Conservation (phyloP, 2,888 invertebrate genomes). For the Escarpia spicata region DNA sequence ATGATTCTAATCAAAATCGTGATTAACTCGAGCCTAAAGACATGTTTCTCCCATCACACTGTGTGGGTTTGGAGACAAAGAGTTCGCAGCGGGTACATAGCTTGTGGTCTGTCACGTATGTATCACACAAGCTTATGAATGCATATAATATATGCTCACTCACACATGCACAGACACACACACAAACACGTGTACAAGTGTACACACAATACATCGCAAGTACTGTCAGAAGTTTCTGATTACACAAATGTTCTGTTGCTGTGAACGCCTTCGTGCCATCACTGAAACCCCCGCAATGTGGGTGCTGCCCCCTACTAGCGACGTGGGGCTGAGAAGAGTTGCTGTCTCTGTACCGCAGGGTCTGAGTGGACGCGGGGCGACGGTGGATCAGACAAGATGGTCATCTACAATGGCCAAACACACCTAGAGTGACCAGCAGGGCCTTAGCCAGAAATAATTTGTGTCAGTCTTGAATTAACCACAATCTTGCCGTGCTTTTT, state of each 20-base stretch:
- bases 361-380: neutral
- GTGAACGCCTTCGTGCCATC: neutral
- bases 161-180: neutral
- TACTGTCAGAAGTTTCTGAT: neutral
- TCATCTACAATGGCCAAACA: neutral
- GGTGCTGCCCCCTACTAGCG: neutral
- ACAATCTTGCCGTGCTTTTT: too few relatives aligned
- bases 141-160: neutral
- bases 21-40: too few relatives aligned
- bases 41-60: too few relatives aligned
- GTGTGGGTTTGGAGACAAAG: too few relatives aligned
- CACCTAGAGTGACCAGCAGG: neutral
- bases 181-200: neutral
- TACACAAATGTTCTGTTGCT: neutral
- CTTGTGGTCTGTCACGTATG: neutral
- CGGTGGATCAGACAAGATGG: neutral
- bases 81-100: neutral
- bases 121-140: neutral
- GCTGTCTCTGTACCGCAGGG: neutral
- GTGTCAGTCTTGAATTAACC: too few relatives aligned
- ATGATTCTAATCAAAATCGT: neutral
- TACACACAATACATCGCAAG: neutral
- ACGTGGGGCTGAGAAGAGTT: neutral
- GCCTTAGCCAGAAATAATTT: too few relatives aligned
- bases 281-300: neutral